phyloP scores from a whole-genome alignment of 2,888 invertebrate genomes.

The Brachyptera risi region DNA sequence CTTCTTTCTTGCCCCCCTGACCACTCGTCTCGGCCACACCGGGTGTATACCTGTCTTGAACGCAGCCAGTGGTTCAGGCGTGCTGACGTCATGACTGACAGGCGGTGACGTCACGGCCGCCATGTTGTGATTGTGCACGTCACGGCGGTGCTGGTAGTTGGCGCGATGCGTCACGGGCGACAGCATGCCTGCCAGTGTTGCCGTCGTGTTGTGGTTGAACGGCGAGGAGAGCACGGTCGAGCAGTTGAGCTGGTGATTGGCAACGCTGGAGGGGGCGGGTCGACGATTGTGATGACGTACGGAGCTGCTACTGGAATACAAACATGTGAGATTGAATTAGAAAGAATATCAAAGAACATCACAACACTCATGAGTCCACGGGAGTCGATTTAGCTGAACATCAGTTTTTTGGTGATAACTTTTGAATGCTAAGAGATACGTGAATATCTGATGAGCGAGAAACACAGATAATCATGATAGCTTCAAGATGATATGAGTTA shows the following conservation, averaged over 20 bases:
- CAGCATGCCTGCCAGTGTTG: constrained; percentile 35
- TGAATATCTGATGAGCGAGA: no score
- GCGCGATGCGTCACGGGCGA: constrained; percentile 34
- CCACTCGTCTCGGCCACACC: no score
- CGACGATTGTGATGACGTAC: constrained; percentile 31
- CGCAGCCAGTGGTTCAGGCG: background rate
- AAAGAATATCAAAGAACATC: no score
- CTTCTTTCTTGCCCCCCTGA: no score
- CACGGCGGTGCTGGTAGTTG: constrained; percentile 31
- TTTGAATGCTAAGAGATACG: no score
- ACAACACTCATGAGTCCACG: no score
- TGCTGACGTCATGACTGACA: background rate
- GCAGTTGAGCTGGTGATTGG: constrained; percentile 26
- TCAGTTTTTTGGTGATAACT: no score
- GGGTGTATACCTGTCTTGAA: no score
- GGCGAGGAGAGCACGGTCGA: constrained; percentile 23
- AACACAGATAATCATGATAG: no score
- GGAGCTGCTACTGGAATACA: constrained; percentile 25
- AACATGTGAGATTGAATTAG: no score
- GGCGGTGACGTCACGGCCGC: constrained; percentile 12
- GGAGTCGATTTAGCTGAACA: no score
- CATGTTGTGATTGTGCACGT: constrained; percentile 31
- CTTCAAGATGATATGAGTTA: no score
- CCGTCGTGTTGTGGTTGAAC: constrained; percentile 30
- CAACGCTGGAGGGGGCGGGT: constrained; percentile 24